Conservation (phyloP, 2,797 vertebrate genomes). For the Mormyrops attenuatus region DNA sequence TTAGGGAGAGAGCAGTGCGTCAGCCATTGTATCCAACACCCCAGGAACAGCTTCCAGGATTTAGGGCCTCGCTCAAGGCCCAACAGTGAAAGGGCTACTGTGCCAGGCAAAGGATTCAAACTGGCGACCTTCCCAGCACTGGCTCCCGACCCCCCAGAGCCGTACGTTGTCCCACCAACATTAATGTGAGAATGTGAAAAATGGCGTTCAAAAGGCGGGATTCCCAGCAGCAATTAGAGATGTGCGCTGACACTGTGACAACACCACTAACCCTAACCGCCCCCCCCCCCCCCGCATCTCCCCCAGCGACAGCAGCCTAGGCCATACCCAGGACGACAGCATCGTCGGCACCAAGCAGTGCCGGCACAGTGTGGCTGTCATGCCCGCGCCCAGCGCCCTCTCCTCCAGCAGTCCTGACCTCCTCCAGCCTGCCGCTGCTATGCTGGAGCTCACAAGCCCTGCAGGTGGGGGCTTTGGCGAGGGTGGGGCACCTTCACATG, state of each 20-base stretch:
- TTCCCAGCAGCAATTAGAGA: neutral
- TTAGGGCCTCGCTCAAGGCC: neutral
- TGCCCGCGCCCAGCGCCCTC: slow-evolving; percentile 87
- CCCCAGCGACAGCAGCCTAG: slow-evolving; percentile 77
- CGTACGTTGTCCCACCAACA: neutral
- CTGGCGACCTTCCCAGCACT: neutral
- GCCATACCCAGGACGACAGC: slow-evolving; percentile 95
- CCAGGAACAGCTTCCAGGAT: neutral
- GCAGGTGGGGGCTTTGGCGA: slow-evolving; percentile 60
- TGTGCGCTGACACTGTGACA: neutral
- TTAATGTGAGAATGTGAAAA: neutral
- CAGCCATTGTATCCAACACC: neutral
- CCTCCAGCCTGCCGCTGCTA: slow-evolving; percentile 80
- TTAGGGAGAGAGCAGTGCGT: neutral
- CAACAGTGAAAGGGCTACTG: neutral
- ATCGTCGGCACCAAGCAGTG: slow-evolving; percentile 91
- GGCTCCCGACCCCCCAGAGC: neutral
- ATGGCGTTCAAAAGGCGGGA: neutral
- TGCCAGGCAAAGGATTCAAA: neutral
- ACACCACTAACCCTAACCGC: neutral
- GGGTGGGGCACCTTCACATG: neutral
- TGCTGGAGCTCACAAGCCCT: slow-evolving; percentile 87
- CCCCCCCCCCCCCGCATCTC: neutral
- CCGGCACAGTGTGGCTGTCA: slow-evolving; percentile 88
- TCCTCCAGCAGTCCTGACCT: slow-evolving; percentile 93